Evolutionary conservation across 2,888 invertebrate genomes (phyloP), one percentile per base, ranked within the genome.

Genomic region (Mythimna vitellina): DNA sequence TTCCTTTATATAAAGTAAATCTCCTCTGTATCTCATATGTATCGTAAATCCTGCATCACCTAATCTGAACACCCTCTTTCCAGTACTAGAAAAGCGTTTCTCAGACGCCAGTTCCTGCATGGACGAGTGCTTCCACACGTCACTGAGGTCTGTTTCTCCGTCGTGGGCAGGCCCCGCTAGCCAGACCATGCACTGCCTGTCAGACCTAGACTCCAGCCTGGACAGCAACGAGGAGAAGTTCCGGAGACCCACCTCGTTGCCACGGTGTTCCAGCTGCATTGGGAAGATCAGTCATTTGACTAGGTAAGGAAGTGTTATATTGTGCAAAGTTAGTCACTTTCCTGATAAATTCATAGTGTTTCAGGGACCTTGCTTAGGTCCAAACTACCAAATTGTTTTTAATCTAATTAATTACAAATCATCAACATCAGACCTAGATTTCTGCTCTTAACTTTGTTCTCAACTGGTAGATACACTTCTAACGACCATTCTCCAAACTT

Each of bases 241-340:
- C 89, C 89, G 93, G 70, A 92, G 94, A 81, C 96, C 94, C 0
- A 93, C 94, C 5, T 94, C 94, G 1, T 86, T 97, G 83, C 97
- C 97, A 8, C 91, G 97, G 74, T 98, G 98, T 90, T 97, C 98
- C 86, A 98, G 98, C 89, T 98, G 98, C 88, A 97, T 98, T 88
- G 97, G 98, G 82, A 98, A 98, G 93, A 96, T 98, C 78, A 98
- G 98, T 78, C 93, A 97, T 73, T 96, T 98, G 93, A 97, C 97
- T 17, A 95, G 95, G 96, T 95, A 69, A 78, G 69, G 12, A 51
- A n/a, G 32, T 42, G 35, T 58, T 22, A 14, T 2, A n/a, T 46
- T 46, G 46, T 46, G 1, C 7, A 46, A 8, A 51, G 9, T 3
- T 8, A 9, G n/a, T 51, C 49, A n/a, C 3, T 51, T n/a, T 49